These are phyloP conservation scores for Noturus placidus DNA, from an alignment of 2,113 vertebrate genomes.

Conservation along the genomic window DNA sequence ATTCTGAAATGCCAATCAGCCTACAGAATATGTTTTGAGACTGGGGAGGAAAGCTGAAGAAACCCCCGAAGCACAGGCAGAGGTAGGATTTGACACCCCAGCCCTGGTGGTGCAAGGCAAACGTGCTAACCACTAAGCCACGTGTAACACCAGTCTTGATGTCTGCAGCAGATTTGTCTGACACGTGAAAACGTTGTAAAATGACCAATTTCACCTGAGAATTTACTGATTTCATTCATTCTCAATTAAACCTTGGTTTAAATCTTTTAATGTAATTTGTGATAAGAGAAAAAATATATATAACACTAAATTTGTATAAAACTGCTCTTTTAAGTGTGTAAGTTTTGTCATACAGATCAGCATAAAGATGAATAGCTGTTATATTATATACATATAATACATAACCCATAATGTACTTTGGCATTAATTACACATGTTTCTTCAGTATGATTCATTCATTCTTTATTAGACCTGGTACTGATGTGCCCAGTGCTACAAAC, in stretches of 20 bases:
- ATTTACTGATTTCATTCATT: not conserved
- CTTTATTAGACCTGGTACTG: slow-evolving; percentile 72
- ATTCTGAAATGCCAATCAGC: too few species aligned
- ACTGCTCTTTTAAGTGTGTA: not conserved
- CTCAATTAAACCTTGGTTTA: not conserved
- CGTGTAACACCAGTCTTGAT: not conserved
- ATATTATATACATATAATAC: not conserved
- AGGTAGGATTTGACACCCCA: too few species aligned
- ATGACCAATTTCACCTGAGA: not conserved
- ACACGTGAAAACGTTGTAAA: not conserved
- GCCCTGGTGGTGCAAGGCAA: too few species aligned
- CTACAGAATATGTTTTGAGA: too few species aligned
- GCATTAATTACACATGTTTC: not conserved
- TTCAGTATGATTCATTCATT: not conserved
- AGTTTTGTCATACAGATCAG: not conserved
- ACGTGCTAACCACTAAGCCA: too few species aligned
- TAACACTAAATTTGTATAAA: not conserved
- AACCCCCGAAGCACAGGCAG: too few species aligned
- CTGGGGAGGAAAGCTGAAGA: too few species aligned
- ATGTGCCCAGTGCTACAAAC: slow-evolving; percentile 81
- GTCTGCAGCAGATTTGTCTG: not conserved
- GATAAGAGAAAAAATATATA: not conserved
- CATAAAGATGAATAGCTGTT: not conserved
- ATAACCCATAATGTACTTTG: not conserved
- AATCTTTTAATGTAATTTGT: not conserved